A percentile compares a stretch with the other conserved stretches of the same genome.
These are phyloP conservation scores for Harmothoe impar DNA, from an alignment of 2,888 invertebrate species.

Conservation along the genomic window DNA sequence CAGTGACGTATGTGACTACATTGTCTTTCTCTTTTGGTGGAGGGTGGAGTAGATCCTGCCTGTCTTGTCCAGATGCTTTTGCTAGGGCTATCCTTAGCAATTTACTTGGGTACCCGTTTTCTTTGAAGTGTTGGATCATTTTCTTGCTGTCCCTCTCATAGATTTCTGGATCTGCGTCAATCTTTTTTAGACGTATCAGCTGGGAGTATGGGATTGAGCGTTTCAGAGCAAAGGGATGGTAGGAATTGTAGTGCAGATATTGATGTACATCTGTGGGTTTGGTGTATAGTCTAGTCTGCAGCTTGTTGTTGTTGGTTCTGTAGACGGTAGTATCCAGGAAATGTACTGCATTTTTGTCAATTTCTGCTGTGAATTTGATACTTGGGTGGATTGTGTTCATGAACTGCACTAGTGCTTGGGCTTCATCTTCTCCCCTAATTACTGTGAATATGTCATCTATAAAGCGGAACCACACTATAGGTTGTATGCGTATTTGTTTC, in stretches of 20 bases:
- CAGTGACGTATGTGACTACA: background rate
- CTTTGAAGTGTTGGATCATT: background rate
- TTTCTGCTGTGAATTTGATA: background rate
- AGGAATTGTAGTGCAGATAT: background rate
- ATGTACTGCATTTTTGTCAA: background rate
- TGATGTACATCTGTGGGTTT: background rate
- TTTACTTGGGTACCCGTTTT: background rate
- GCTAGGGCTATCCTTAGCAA: background rate
- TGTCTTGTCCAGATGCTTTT: background rate
- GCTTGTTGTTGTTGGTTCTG: background rate
- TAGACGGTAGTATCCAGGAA: background rate
- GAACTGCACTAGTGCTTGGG: background rate
- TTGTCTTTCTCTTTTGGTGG: background rate
- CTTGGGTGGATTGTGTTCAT: background rate
- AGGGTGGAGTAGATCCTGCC: background rate
- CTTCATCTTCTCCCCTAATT: background rate
- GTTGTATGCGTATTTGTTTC: background rate
- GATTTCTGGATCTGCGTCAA: background rate
- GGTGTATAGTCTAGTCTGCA: background rate
- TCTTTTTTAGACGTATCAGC: background rate
- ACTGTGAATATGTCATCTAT: conserved; percentile 2
- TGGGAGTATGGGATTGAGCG: background rate
- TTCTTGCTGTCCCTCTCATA: background rate
- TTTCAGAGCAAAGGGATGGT: background rate
- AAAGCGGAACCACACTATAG: background rate